phyloP scores from a whole-genome alignment of 2,888 invertebrate genomes.

The Heteromurus nitidus region DNA sequence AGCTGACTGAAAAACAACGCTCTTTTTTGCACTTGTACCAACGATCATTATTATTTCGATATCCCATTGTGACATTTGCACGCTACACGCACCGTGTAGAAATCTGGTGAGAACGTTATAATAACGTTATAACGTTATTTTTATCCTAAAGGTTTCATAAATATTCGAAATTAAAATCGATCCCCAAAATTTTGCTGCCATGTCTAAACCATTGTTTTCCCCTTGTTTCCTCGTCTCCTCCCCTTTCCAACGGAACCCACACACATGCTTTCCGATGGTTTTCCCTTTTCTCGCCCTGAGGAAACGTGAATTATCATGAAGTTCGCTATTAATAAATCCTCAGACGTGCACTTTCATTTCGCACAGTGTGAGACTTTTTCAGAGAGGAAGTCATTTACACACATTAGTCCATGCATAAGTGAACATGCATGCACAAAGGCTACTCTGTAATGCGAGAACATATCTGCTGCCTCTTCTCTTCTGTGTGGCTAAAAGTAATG shows the following conservation, averaged over 20 bases:
- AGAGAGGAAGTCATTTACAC: not conserved
- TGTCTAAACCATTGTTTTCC: not conserved
- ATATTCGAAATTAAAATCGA: constrained; percentile 16
- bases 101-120: no score
- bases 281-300: not conserved
- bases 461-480: no score
- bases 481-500: no score
- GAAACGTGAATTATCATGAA: constrained; percentile 29
- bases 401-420: not conserved
- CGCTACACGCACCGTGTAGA: no score
- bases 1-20: no score
- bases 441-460: not conserved
- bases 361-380: not conserved
- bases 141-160: constrained; percentile 19
- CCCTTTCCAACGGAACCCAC: no score
- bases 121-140: no score
- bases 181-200: not conserved
- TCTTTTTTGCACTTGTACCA: no score
- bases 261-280: no score
- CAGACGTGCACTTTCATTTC: not conserved
- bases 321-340: constrained; percentile 20
- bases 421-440: not conserved
- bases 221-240: not conserved
- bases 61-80: no score
- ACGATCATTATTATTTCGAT: no score